Evolutionary conservation across 2,113 vertebrate species (phyloP).

Genomic region (Lophochroa leadbeateri): DNA sequence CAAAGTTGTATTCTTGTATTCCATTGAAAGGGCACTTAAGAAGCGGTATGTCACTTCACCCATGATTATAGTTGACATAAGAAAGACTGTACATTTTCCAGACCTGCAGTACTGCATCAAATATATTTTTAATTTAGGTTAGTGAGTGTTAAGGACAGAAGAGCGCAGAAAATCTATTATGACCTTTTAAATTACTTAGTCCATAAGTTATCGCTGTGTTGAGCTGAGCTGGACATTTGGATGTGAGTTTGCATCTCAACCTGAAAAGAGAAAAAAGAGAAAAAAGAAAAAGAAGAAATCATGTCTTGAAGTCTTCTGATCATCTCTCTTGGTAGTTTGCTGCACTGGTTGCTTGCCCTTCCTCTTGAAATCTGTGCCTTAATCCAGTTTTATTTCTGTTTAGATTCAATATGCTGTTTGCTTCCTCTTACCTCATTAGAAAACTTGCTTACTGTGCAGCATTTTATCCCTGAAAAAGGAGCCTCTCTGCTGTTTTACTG

Average conservation of each 20-base stretch:
- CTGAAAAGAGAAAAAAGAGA: not conserved
- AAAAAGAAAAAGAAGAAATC: not conserved
- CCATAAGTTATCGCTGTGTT: fast-evolving
- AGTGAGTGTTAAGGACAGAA: not conserved
- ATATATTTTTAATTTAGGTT: not conserved
- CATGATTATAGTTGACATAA: not conserved
- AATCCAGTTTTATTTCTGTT: not conserved
- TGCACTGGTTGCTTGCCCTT: not conserved
- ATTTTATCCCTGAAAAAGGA: not conserved
- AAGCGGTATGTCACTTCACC: not conserved
- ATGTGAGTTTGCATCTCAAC: not conserved
- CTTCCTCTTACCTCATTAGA: not conserved
- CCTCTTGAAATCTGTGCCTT: not conserved
- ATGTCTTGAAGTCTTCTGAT: not conserved
- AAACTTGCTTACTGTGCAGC: not conserved
- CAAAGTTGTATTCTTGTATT: not conserved
- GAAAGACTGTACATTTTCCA: not conserved
- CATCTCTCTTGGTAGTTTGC: not conserved
- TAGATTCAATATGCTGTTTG: not conserved
- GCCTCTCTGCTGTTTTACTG: not conserved
- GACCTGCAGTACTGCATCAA: not conserved
- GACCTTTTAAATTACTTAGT: not conserved
- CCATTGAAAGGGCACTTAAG: conserved; percentile 21
- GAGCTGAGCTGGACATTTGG: not conserved
- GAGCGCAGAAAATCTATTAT: not conserved